Percentiles rank a stretch among this genome's conserved stretches.
Evolutionary conservation across 1,140 invertebrate species (phyloP).

Genomic region (Sesamia nonagrioides): DNA sequence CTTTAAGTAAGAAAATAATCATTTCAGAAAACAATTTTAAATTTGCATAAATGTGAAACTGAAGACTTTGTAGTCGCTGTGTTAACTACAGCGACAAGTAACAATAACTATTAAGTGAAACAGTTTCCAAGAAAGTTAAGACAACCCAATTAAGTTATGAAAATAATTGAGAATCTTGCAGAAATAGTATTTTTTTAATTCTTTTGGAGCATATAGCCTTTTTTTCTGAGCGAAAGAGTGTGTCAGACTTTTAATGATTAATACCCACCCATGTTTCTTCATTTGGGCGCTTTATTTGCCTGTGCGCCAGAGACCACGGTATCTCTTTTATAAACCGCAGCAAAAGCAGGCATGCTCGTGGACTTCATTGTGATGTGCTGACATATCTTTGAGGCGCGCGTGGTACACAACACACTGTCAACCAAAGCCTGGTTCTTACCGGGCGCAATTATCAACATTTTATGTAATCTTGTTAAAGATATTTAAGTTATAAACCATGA

Average conservation of each 20-base stretch:
- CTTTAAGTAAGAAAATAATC: conserved; percentile 14
- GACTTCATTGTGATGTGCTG: no score
- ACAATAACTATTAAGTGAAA: conserved; percentile 35
- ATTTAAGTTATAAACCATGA: conserved; percentile 1
- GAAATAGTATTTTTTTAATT: neutral
- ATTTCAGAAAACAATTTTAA: conserved; percentile 12
- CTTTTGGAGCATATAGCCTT: neutral
- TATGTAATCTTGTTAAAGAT: conserved; percentile 8
- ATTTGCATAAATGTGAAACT: conserved; percentile 23
- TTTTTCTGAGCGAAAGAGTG: no score
- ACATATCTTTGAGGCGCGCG: no score
- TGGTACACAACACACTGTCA: no score
- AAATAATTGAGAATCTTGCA: neutral
- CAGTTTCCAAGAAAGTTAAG: conserved; percentile 25
- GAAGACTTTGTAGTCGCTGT: neutral
- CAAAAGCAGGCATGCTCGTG: no score
- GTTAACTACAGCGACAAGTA: conserved; percentile 26
- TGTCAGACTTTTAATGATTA: no score
- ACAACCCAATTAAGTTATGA: conserved; percentile 23
- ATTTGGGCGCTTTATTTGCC: no score
- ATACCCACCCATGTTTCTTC: no score
- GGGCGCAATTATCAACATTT: conserved; percentile 29
- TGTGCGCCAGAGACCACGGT: no score
- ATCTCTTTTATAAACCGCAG: no score
- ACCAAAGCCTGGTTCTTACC: no score